Conservation (phyloP, 1,140 invertebrate genomes). For the Drosophila ironensis region DNA sequence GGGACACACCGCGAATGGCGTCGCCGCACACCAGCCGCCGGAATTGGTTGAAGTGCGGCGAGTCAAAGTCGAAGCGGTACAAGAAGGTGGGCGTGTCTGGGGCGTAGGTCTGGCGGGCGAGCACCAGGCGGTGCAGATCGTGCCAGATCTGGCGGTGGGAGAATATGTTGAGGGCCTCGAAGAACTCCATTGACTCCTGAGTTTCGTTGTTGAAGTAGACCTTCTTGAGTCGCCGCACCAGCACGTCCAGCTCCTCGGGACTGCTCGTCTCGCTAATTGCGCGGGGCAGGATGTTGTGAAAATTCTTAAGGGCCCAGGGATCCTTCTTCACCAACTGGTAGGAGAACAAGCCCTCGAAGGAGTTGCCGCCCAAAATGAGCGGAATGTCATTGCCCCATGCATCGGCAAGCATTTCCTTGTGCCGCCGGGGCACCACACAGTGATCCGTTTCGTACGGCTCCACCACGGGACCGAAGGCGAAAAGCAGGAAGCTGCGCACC, state of each 20-base stretch:
- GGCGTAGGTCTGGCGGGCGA: conserved; percentile 62
- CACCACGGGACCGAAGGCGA: conserved; percentile 61
- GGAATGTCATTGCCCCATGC: conserved; percentile 82
- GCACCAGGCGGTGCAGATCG: conserved; percentile 70
- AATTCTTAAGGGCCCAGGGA: conserved; percentile 45
- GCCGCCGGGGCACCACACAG: conserved; percentile 58
- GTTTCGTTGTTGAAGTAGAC: conserved; percentile 57
- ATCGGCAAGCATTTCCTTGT: conserved; percentile 37
- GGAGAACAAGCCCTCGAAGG: conserved; percentile 67
- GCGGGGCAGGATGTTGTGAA: conserved; percentile 52
- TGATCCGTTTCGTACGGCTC: conserved; percentile 65
- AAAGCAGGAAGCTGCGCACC: conserved; percentile 35
- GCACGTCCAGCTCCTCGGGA: conserved; percentile 31
- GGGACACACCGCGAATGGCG: conserved; percentile 79
- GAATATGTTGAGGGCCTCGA: conserved; percentile 59
- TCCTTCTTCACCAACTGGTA: conserved; percentile 38
- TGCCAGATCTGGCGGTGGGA: conserved; percentile 80
- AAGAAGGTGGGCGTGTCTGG: conserved; percentile 71
- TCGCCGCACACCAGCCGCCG: conserved; percentile 66
- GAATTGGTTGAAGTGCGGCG: conserved; percentile 60
- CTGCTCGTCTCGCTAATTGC: conserved; percentile 43
- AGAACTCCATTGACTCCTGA: conserved; percentile 44
- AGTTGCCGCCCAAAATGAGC: conserved; percentile 81
- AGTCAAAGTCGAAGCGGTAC: conserved; percentile 81
- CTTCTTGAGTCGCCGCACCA: conserved; percentile 44